These are phyloP conservation scores for Turritopsis rubra DNA, from an alignment of 30 jellyfish, hydroid and myxozoan species.

Conservation along the genomic window DNA sequence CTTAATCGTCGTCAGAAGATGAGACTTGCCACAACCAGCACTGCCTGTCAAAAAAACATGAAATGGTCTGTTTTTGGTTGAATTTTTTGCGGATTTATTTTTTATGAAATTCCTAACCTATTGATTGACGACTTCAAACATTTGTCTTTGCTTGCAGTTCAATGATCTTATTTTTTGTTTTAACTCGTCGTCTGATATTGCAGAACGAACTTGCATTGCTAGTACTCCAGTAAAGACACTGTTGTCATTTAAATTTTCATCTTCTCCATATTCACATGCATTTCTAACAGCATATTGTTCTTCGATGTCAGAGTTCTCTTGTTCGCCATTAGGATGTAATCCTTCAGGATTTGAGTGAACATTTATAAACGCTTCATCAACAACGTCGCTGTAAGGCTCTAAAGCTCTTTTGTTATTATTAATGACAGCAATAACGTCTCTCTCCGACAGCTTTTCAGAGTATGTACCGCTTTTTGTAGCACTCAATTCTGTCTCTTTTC, in stretches of 20 bases:
- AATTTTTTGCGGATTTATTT: background rate
- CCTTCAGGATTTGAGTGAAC: background rate
- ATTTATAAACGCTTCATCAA: slow-evolving; percentile 6
- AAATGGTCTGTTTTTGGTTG: background rate
- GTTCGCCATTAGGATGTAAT: background rate
- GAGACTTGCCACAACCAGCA: slow-evolving; percentile 26
- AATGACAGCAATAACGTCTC: background rate
- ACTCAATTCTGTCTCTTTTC: slow-evolving; percentile 8
- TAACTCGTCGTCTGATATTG: background rate
- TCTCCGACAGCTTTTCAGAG: background rate
- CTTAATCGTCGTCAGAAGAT: background rate
- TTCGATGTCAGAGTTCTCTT: background rate
- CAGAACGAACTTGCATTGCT: background rate
- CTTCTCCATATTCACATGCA: background rate
- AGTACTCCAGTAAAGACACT: background rate
- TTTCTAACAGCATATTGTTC: background rate
- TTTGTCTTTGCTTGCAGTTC: background rate
- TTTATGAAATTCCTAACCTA: background rate
- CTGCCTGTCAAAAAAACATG: slow-evolving; percentile 20
- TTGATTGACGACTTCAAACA: background rate
- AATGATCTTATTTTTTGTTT: background rate
- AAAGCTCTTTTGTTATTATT: background rate
- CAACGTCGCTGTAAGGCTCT: slow-evolving; percentile 22
- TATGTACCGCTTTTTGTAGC: background rate
- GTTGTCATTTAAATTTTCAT: background rate